A percentile compares a stretch with the other conserved stretches of the same genome.
These are phyloP conservation scores for Drosophila nigromelanica DNA, from an alignment of 1,140 invertebrate genomes.

Conservation along the genomic window DNA sequence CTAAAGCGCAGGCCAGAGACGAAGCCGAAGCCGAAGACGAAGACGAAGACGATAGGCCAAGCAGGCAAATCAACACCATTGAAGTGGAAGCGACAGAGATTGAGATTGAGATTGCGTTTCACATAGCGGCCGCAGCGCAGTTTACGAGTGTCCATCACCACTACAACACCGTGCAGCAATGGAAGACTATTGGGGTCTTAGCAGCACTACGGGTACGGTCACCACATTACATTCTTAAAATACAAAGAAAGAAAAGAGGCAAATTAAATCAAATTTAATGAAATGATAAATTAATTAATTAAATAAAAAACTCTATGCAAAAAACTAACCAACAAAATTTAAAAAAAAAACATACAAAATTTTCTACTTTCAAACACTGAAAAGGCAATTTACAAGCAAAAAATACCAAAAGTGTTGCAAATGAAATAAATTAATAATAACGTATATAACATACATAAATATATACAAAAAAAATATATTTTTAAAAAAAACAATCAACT, in stretches of 20 bases:
- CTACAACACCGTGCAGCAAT: constrained; percentile 83
- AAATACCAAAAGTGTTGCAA: constrained; percentile 2
- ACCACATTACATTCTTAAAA: constrained; percentile 25
- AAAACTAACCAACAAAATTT: constrained; percentile 22
- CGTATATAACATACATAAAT: constrained; percentile 5
- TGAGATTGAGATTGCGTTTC: constrained; percentile 80
- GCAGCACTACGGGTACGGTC: constrained; percentile 80
- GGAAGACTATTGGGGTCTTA: constrained; percentile 84
- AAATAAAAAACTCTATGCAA: constrained; percentile 4
- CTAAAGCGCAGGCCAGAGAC: constrained; percentile 22
- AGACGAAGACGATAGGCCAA: constrained; percentile 9
- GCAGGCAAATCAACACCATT: constrained; percentile 73
- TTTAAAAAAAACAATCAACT: not conserved
- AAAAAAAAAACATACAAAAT: constrained; percentile 7
- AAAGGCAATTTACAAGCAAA: not conserved
- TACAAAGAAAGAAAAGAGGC: not conserved
- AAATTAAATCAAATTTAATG: no score
- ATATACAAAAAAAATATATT: not conserved
- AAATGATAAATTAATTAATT: not conserved
- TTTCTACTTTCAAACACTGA: not conserved
- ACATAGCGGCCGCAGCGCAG: constrained; percentile 75
- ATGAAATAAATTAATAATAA: no score
- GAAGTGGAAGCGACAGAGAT: constrained; percentile 72
- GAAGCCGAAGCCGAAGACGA: not conserved
- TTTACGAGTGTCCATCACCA: constrained; percentile 82